Evolutionary conservation across 2,113 vertebrate species (phyloP).

Genomic region (Raphicerus campestris): DNA sequence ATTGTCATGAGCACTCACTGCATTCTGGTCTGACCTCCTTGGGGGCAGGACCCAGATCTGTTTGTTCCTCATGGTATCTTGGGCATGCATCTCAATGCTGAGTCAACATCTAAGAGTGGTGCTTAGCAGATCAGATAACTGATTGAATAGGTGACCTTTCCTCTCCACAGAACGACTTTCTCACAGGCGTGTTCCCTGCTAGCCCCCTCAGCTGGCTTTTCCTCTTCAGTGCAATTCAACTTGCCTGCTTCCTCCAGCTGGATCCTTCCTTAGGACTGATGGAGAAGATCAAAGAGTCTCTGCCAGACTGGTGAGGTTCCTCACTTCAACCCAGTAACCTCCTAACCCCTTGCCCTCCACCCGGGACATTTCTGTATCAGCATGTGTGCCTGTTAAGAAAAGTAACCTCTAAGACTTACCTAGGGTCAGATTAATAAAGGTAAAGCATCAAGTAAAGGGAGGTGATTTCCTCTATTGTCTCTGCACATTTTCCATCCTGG

Average conservation of each 20-base stretch:
- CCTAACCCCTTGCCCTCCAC: background rate
- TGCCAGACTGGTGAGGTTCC: slow-evolving; percentile 86
- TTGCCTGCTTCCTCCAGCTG: slow-evolving; percentile 90
- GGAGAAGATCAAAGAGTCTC: slow-evolving; percentile 91
- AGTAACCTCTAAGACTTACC: background rate
- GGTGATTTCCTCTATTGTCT: background rate
- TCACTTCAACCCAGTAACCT: background rate
- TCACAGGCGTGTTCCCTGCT: slow-evolving; percentile 89
- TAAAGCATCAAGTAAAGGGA: background rate
- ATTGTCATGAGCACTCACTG: accelerated
- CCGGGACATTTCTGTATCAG: background rate
- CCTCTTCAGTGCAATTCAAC: slow-evolving; percentile 90
- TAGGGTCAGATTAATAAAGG: slow-evolving; percentile 9
- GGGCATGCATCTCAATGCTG: background rate
- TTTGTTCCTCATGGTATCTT: background rate
- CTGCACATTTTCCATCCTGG: background rate
- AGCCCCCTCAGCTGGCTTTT: slow-evolving; percentile 93
- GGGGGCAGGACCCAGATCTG: background rate
- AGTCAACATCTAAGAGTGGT: background rate
- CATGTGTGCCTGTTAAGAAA: background rate
- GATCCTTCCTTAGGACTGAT: slow-evolving; percentile 95
- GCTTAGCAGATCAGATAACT: background rate
- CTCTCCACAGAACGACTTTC: slow-evolving; percentile 85
- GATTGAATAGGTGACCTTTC: background rate
- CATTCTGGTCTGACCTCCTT: background rate